Conservation (phyloP, 2,113 vertebrate species). For the Mola mola region DNA sequence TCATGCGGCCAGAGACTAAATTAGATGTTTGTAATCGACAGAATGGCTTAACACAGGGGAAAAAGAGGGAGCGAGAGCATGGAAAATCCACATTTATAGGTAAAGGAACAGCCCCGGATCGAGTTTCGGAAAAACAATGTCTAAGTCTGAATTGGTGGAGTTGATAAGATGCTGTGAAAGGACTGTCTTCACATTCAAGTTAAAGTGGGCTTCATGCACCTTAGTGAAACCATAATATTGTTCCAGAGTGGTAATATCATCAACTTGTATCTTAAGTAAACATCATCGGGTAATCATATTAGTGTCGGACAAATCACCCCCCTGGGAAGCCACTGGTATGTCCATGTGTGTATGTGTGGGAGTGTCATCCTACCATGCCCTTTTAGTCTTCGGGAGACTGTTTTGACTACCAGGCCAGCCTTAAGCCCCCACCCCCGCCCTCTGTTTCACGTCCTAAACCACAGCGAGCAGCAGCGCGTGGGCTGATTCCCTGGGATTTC, state of each 20-base stretch:
- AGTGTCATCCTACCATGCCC: conserved; percentile 63
- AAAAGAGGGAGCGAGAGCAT: conserved; percentile 25
- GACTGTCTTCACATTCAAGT: conserved; percentile 18
- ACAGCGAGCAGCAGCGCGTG: background rate
- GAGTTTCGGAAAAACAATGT: conserved; percentile 49
- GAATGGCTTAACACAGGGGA: conserved; percentile 64
- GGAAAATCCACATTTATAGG: conserved; percentile 68
- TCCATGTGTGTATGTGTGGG: conserved; percentile 31
- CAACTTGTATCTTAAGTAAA: conserved; percentile 64
- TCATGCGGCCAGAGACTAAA: conserved; percentile 69
- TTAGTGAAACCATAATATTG: conserved; percentile 53
- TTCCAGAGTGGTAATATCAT: conserved; percentile 57
- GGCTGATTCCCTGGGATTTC: conserved; percentile 33
- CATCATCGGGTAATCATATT: conserved; percentile 74
- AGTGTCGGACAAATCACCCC: conserved; percentile 72
- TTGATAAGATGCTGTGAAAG: conserved; percentile 50
- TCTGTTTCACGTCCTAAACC: conserved; percentile 48
- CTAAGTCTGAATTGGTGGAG: conserved; percentile 29
- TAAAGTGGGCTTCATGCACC: conserved; percentile 20
- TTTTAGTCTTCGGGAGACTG: conserved; percentile 72
- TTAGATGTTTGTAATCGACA: conserved; percentile 80
- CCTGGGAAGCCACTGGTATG: conserved; percentile 55
- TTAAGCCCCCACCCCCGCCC: conserved; percentile 20
- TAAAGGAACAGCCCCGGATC: conserved; percentile 34
- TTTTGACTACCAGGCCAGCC: conserved; percentile 72